Percentiles rank a stretch among this genome's conserved stretches.
These are phyloP conservation scores for Terrapene triunguis DNA, from an alignment of 2,113 vertebrate species.

Conservation along the genomic window DNA sequence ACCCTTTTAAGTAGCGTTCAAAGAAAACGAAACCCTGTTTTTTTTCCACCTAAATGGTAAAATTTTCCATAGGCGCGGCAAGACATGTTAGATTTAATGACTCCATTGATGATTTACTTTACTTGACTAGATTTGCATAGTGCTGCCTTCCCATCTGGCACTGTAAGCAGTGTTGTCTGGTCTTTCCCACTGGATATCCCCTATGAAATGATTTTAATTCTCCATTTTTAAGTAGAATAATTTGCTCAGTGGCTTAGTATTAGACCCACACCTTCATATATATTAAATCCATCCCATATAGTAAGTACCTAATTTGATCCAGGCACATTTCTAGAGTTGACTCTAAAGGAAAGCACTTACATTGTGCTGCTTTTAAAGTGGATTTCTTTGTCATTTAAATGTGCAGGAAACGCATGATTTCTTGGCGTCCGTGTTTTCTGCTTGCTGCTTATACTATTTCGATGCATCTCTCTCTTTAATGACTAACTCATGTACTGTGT, in stretches of 20 bases:
- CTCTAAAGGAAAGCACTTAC: not conserved
- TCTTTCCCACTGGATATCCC: accelerated
- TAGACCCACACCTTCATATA: not conserved
- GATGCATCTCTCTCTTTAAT: constrained; percentile 25
- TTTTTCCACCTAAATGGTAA: not conserved
- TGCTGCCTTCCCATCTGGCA: not conserved
- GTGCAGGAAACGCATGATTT: not conserved
- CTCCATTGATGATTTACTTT: not conserved
- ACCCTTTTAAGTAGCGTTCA: not conserved
- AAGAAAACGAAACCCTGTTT: not conserved
- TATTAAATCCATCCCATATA: accelerated
- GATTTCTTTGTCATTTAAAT: not conserved
- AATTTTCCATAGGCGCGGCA: not conserved
- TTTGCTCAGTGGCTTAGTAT: not conserved
- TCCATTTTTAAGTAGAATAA: not conserved
- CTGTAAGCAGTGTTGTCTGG: not conserved
- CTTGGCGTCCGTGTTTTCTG: not conserved
- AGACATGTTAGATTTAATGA: not conserved
- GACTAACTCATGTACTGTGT: constrained; percentile 30
- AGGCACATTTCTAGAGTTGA: accelerated
- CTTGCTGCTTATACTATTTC: constrained; percentile 39
- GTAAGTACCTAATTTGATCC: accelerated
- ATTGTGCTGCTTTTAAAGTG: accelerated
- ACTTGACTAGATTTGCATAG: not conserved
- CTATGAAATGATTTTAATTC: not conserved